A percentile compares a stretch with the other conserved stretches of the same genome.
Evolutionary conservation across 2,113 vertebrate genomes (phyloP).

Genomic region (Machaerirhynchus nigripectus): DNA sequence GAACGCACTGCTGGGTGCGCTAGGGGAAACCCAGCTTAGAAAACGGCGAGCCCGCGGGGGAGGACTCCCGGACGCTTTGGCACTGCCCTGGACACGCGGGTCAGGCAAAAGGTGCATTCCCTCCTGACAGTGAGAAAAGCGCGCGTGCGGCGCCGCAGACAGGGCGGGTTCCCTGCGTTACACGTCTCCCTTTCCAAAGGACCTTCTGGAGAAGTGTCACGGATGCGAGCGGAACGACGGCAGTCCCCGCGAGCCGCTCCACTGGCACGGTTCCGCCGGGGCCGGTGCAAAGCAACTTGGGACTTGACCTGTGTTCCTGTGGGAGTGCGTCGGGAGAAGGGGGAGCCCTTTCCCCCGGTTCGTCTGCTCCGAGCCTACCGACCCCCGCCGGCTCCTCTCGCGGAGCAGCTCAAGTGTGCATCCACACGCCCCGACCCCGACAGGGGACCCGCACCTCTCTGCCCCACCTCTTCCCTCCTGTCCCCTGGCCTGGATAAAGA

Average conservation of each 20-base stretch:
- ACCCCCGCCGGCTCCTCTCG: too few relatives aligned
- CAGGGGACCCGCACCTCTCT: not conserved
- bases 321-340: not conserved
- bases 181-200: not conserved
- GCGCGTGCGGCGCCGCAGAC: too few relatives aligned
- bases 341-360: fast-evolving
- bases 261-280: fast-evolving
- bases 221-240: not conserved
- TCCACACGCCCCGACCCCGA: not conserved
- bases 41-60: fast-evolving
- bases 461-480: not conserved
- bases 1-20: fast-evolving
- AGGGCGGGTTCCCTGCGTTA: not conserved
- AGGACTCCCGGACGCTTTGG: fast-evolving
- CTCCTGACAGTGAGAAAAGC: not conserved
- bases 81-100: fast-evolving
- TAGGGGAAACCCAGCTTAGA: fast-evolving
- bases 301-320: too few relatives aligned
- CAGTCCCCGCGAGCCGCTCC: fast-evolving
- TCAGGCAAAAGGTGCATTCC: not conserved
- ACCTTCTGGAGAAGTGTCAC: not conserved
- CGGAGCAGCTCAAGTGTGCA: not conserved
- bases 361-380: too few relatives aligned
- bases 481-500: too few relatives aligned
- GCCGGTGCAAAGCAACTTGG: not conserved